phyloP scores from a whole-genome alignment of 2,888 invertebrate species.

The Apamea anceps region DNA sequence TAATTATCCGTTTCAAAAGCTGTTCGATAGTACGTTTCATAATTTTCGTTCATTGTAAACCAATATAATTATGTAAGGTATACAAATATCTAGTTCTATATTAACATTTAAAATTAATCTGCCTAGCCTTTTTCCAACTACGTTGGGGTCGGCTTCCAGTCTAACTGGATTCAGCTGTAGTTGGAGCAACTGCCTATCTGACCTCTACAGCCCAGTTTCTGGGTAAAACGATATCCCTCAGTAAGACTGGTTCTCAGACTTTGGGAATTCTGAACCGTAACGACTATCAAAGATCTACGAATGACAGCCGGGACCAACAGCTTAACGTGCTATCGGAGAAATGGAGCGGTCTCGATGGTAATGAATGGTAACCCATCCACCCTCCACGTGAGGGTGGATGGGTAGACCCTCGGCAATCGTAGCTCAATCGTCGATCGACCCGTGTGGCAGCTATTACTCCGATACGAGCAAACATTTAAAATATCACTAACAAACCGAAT shows the following conservation, averaged over 20 bases:
- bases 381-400: not conserved
- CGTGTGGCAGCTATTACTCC: no score
- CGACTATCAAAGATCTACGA: not conserved
- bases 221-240: not conserved
- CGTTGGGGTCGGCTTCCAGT: not conserved
- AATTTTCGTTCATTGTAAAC: not conserved
- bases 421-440: not conserved
- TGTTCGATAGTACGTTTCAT: not conserved
- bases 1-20: not conserved
- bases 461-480: conserved; percentile 13
- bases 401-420: no score
- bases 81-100: not conserved
- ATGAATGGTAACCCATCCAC: not conserved
- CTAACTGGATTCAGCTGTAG: not conserved
- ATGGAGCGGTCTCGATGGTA: no score
- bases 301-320: no score
- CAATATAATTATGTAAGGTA: not conserved
- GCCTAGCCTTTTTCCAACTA: not conserved
- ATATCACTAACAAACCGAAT: conserved; percentile 42
- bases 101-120: not conserved
- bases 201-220: not conserved
- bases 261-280: not conserved
- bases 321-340: not conserved
- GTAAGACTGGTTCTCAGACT: not conserved
- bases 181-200: not conserved